Evolutionary conservation across 2,888 invertebrate species (phyloP).

Genomic region (Caenorhabditis virilis): DNA sequence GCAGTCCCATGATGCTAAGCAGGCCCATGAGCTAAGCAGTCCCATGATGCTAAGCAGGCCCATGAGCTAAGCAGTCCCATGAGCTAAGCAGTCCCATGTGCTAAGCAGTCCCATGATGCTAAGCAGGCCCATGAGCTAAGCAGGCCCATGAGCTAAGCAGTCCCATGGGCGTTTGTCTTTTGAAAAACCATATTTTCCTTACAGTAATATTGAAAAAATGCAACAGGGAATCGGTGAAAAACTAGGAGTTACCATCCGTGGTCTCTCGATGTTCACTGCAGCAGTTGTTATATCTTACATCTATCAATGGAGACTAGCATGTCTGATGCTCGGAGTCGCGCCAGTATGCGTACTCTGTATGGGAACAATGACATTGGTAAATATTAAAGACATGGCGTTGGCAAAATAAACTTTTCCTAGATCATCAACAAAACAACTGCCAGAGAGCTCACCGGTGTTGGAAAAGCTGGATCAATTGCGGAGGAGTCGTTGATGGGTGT

Average conservation of each 20-base stretch:
- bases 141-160: too few species aligned
- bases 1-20: too few species aligned
- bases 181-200: background rate
- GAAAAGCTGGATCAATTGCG: constrained; percentile 58
- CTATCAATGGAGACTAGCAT: constrained; percentile 56
- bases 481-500: constrained; percentile 58
- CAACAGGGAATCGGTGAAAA: constrained; percentile 60
- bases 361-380: constrained; percentile 45
- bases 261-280: constrained; percentile 47
- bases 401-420: background rate
- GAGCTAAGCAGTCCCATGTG: too few species aligned
- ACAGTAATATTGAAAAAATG: constrained; percentile 29
- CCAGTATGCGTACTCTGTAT: constrained; percentile 40
- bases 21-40: too few species aligned
- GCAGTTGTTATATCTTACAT: constrained; percentile 46
- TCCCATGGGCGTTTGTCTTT: too few species aligned
- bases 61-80: too few species aligned
- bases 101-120: too few species aligned
- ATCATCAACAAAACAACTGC: constrained; percentile 34
- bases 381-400: too few species aligned
- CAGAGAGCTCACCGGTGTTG: constrained; percentile 45
- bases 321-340: constrained; percentile 51
- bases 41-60: too few species aligned
- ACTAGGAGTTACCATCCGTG: constrained; percentile 50
- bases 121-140: too few species aligned